Percentiles rank a stretch among this genome's conserved stretches.
phyloP scores from a whole-genome alignment of 2,888 invertebrate genomes.

The Tricholauxania praeusta region DNA sequence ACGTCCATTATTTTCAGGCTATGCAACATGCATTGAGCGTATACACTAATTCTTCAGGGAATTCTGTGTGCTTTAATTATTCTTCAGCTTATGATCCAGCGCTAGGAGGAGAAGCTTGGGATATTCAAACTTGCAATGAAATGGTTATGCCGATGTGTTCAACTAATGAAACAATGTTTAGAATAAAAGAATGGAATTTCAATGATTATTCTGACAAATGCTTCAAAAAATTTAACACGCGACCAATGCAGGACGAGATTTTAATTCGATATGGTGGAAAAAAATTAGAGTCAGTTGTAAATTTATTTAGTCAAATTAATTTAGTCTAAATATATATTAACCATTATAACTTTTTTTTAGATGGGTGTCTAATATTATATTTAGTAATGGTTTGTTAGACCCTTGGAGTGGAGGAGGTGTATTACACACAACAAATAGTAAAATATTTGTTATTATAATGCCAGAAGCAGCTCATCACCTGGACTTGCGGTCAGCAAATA shows the following conservation, averaged over 20 bases:
- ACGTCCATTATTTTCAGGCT: slow-evolving; percentile 64
- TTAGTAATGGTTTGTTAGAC: slow-evolving; percentile 88
- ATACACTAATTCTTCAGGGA: slow-evolving; percentile 86
- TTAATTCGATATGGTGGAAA: slow-evolving; percentile 85
- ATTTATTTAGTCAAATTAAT: too few species aligned
- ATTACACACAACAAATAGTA: slow-evolving; percentile 75
- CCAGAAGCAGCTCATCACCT: slow-evolving; percentile 89
- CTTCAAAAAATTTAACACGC: slow-evolving; percentile 75
- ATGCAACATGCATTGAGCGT: slow-evolving; percentile 79
- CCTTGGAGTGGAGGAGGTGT: slow-evolving; percentile 92
- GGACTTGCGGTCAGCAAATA: slow-evolving; percentile 73
- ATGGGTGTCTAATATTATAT: slow-evolving; percentile 78
- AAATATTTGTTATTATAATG: slow-evolving; percentile 78
- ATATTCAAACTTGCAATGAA: slow-evolving; percentile 92
- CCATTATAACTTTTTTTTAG: slow-evolving; percentile 50
- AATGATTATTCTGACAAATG: slow-evolving; percentile 77
- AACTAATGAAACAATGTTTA: slow-evolving; percentile 86
- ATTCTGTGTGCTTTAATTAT: slow-evolving; percentile 76
- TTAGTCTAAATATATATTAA: too few species aligned
- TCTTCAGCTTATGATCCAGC: slow-evolving; percentile 71
- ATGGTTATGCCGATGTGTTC: slow-evolving; percentile 97
- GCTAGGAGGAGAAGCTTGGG: slow-evolving; percentile 81
- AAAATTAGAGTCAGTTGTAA: slow-evolving; percentile 70
- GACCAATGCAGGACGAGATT: slow-evolving; percentile 76
- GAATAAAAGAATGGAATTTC: slow-evolving; percentile 80